These are phyloP conservation scores for Moxostoma hubbsi DNA, from an alignment of 2,797 vertebrate species.

Conservation along the genomic window DNA sequence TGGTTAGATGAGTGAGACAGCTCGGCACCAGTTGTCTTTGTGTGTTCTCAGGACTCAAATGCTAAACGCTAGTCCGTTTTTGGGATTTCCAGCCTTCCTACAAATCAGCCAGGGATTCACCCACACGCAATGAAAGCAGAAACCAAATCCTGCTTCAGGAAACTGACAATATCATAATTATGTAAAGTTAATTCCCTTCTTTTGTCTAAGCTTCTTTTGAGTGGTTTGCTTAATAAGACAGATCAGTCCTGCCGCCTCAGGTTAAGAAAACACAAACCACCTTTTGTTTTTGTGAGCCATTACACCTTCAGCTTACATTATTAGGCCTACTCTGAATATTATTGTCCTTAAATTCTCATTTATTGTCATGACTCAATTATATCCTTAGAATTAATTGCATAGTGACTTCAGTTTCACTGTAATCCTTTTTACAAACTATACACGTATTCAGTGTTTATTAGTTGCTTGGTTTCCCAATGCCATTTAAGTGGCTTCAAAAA, in stretches of 20 bases:
- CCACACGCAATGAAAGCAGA: slow-evolving; percentile 36
- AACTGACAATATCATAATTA: slow-evolving; percentile 51
- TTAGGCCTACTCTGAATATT: not conserved
- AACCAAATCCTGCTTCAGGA: slow-evolving; percentile 37
- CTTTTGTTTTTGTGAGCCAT: not conserved
- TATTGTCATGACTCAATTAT: too few species aligned
- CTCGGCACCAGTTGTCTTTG: slow-evolving; percentile 59
- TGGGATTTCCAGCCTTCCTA: not conserved
- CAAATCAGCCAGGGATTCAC: slow-evolving; percentile 14
- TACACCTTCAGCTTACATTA: not conserved
- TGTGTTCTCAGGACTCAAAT: slow-evolving; percentile 53
- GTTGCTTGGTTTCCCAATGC: too few species aligned
- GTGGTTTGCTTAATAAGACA: not conserved
- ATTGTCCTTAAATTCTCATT: too few species aligned
- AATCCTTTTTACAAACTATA: too few species aligned
- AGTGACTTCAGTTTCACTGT: too few species aligned
- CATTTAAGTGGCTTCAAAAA: too few species aligned
- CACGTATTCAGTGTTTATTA: too few species aligned
- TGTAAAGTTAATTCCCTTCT: slow-evolving; percentile 25
- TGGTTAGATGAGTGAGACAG: slow-evolving; percentile 62
- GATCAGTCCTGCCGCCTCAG: not conserved
- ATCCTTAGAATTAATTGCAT: too few species aligned
- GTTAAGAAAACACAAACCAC: not conserved
- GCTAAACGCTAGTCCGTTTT: not conserved
- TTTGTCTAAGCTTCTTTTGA: not conserved